Evolutionary conservation across 2,113 vertebrate species (phyloP).

Genomic region (Chauna torquata): DNA sequence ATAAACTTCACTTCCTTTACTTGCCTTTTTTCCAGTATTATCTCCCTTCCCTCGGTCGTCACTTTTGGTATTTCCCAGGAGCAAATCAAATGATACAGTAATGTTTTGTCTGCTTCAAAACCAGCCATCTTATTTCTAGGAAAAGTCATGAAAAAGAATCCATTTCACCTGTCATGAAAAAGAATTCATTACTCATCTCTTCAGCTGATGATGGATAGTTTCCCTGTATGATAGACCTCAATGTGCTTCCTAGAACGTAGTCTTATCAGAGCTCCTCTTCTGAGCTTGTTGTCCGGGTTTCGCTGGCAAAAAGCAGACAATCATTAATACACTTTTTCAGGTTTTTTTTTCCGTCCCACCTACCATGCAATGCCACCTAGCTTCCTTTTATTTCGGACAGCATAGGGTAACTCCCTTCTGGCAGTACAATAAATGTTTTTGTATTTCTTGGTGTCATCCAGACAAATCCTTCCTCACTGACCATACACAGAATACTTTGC

Average conservation of each 20-base stretch:
- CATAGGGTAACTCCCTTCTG: neutral
- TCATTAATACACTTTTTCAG: neutral
- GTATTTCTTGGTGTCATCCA: neutral
- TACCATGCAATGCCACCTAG: neutral
- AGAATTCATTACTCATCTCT: slow-evolving; percentile 29
- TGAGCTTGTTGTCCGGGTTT: neutral
- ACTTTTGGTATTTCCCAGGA: neutral
- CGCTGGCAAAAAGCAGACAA: neutral
- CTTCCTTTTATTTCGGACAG: neutral
- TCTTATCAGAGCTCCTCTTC: neutral
- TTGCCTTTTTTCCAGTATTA: neutral
- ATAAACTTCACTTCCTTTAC: neutral
- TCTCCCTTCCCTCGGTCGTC: neutral
- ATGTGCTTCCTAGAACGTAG: neutral
- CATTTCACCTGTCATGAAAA: neutral
- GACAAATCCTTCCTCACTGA: neutral
- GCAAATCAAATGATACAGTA: neutral
- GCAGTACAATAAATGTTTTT: neutral
- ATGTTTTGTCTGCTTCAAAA: slow-evolving; percentile 31
- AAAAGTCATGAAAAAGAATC: slow-evolving; percentile 10
- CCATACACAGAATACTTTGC: neutral
- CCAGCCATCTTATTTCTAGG: slow-evolving; percentile 17
- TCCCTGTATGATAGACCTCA: neutral
- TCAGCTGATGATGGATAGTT: neutral
- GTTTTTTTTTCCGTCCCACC: neutral